These are phyloP conservation scores for Orcinus orca DNA, from an alignment of 2,113 vertebrate species.

Conservation along the genomic window DNA sequence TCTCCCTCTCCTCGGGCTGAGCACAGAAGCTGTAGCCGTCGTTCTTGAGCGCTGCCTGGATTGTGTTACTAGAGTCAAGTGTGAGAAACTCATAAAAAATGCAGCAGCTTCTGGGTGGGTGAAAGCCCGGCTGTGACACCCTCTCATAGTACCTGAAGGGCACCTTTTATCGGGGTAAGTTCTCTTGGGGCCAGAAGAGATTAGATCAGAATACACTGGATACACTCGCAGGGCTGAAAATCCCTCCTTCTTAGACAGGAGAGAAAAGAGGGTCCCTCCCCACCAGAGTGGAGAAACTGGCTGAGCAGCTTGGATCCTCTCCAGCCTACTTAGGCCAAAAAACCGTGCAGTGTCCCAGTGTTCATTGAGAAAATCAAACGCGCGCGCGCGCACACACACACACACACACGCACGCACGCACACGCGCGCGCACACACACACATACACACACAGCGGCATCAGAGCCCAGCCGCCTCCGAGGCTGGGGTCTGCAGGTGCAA, in stretches of 20 bases:
- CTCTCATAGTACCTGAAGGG: background rate
- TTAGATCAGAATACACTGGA: background rate
- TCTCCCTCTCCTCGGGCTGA: background rate
- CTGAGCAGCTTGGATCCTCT: conserved; percentile 34
- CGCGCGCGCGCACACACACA: background rate
- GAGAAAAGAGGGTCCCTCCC: background rate
- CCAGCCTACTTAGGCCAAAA: conserved; percentile 48
- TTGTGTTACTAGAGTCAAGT: background rate
- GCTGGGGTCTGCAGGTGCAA: conserved; percentile 62
- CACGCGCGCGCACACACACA: background rate
- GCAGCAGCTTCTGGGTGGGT: background rate
- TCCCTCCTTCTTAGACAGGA: background rate
- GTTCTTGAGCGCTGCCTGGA: background rate
- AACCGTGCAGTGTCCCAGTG: background rate
- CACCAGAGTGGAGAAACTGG: background rate
- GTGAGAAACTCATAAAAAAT: conserved; percentile 33
- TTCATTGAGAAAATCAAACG: conserved; percentile 25
- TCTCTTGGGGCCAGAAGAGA: conserved; percentile 16
- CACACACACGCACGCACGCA: background rate
- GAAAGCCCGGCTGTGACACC: background rate
- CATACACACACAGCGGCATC: background rate
- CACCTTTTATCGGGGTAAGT: conserved; percentile 14
- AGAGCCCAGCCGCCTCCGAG: background rate
- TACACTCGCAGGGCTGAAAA: background rate
- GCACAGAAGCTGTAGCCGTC: background rate